These are phyloP conservation scores for Chirona hameri DNA, from an alignment of 2,888 invertebrate genomes.

Conservation along the genomic window DNA sequence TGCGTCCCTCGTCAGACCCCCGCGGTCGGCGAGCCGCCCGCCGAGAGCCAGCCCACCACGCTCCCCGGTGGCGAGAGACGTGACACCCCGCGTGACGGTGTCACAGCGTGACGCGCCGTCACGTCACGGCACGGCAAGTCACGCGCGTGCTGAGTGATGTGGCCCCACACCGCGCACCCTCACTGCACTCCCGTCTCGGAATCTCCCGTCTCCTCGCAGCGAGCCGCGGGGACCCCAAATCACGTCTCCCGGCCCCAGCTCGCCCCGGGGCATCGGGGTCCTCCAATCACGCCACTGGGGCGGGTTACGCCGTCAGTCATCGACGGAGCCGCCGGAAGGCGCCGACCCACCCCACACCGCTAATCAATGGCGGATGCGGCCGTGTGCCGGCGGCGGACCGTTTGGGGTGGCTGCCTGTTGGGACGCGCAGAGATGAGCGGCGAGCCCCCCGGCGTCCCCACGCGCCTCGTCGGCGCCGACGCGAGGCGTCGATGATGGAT, in stretches of 20 bases:
- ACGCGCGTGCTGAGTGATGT: too few species aligned
- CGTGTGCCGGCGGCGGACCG: not conserved
- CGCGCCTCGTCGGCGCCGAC: not conserved
- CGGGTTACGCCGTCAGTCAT: not conserved
- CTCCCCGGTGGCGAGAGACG: too few species aligned
- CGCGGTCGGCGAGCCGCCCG: too few species aligned
- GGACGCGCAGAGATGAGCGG: not conserved
- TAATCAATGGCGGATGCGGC: not conserved
- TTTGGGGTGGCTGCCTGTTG: not conserved
- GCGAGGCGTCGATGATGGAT: not conserved
- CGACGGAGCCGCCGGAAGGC: not conserved
- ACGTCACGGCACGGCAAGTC: not conserved
- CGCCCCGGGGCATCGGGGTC: not conserved
- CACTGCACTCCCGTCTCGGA: too few species aligned
- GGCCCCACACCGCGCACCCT: too few species aligned
- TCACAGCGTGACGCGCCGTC: not conserved
- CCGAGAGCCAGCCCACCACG: too few species aligned
- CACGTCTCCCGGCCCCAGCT: not conserved
- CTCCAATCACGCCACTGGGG: not conserved
- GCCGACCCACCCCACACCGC: not conserved
- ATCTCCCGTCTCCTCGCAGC: not conserved
- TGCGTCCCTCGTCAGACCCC: too few species aligned
- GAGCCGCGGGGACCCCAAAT: not conserved
- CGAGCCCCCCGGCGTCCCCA: not conserved
- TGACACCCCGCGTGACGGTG: not conserved